Conservation (phyloP, 2,888 invertebrate species). For the Lasioglossum calceatum region DNA sequence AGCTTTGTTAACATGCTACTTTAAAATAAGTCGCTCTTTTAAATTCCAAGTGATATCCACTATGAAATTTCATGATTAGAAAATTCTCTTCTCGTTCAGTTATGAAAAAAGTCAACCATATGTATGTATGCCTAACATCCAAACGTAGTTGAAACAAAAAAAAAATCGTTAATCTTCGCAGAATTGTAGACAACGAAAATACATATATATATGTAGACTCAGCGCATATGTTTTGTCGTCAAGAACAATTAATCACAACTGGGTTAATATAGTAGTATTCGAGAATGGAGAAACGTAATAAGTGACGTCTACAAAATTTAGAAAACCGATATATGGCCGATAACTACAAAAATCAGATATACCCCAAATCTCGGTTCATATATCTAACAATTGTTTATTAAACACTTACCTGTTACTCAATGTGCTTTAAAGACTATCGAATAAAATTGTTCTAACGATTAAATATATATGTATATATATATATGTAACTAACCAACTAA, state of each 20-base stretch:
- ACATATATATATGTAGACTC: conserved; percentile 1
- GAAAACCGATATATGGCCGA: background rate
- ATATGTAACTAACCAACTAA: conserved; percentile 16
- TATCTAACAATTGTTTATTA: conserved; percentile 25
- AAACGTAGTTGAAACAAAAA: conserved; percentile 4
- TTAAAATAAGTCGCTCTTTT: background rate
- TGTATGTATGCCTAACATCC: conserved; percentile 20
- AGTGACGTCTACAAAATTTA: conserved; percentile 1
- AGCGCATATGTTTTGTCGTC: conserved; percentile 17
- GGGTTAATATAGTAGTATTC: conserved; percentile 14
- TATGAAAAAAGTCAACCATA: background rate
- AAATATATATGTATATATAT: background rate
- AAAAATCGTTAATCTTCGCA: conserved; percentile 9
- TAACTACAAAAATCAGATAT: background rate
- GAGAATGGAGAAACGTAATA: background rate
- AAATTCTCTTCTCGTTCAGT: background rate
- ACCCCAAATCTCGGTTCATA: background rate
- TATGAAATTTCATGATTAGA: background rate
- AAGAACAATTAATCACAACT: conserved; percentile 17
- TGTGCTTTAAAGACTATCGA: conserved; percentile 42
- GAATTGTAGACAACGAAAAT: conserved; percentile 55
- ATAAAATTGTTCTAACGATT: conserved; percentile 30
- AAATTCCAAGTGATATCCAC: background rate
- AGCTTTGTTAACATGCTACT: no score
- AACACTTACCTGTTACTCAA: conserved; percentile 22